Conservation (phyloP, 2,113 vertebrate species). For the Solea solea region DNA sequence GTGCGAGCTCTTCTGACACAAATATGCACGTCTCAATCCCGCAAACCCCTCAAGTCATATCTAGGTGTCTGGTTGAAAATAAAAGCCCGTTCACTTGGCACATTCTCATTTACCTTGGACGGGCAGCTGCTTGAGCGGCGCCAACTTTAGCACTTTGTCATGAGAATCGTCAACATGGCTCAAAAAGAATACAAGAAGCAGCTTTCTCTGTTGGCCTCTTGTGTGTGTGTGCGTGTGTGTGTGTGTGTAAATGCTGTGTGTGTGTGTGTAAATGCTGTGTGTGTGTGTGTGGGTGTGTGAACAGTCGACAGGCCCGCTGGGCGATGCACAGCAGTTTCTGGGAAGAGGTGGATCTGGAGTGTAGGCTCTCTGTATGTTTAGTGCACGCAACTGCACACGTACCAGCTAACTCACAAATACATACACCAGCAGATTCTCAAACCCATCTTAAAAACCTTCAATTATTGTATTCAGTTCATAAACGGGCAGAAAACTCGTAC, state of each 20-base stretch:
- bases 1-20: constrained; percentile 12
- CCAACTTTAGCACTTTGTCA: constrained; percentile 79
- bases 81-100: constrained; percentile 42
- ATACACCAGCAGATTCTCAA: neutral
- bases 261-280: constrained; percentile 18
- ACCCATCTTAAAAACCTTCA: too few species aligned
- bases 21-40: constrained; percentile 22
- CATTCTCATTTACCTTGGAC: constrained; percentile 60
- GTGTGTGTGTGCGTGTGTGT: too few species aligned
- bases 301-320: constrained; percentile 1
- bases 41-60: constrained; percentile 13
- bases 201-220: constrained; percentile 41
- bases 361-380: constrained; percentile 37
- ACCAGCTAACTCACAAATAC: neutral
- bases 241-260: constrained; percentile 3
- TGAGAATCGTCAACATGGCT: constrained; percentile 72
- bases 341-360: constrained; percentile 63
- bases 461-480: too few species aligned
- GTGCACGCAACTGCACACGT: neutral
- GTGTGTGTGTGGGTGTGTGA: constrained; percentile 17
- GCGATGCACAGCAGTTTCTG: constrained; percentile 55
- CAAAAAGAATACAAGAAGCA: constrained; percentile 71
- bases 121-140: constrained; percentile 28
- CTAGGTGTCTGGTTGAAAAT: constrained; percentile 32
- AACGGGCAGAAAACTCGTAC: too few species aligned